Base-by-base conservation (phyloP, 2,797 vertebrate genomes). In the Oreochromis grahami region DNA sequence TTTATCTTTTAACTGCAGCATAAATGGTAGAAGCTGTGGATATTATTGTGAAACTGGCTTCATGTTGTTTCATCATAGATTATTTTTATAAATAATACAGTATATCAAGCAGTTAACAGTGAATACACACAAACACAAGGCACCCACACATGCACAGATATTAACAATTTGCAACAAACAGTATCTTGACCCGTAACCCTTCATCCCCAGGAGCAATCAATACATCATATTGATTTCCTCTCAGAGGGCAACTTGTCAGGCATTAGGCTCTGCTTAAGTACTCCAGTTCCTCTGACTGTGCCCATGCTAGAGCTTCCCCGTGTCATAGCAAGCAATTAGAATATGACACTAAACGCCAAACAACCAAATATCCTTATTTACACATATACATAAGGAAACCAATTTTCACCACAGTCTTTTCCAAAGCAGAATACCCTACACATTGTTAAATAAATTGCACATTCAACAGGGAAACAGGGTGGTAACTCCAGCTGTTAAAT, bases 151-250 rank as follows among this genome's bases (percentile, higher is more conserved):
- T 55, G 55, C 43, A 55, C 19, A 45, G 26, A 58, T 29, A 68
- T 74, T 79, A 58, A 50, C 36, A 78, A 9, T 26, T 78, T 58
- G 24, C 43, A 76, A 80, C 34, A 60, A 19, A 56, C 51, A 72
- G 84, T 79, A 81, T 58, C 45, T 77, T 80, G 76, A 72, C 68
- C 65, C 24, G 17, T 50, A 38, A 34, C 29, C 58, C 36, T 48
- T 81, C 26, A 88, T 77, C 48, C 19, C 14, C 76, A 65, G 70
- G 38, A 82, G 34, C 8, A 68, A 86, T 95, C 89, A 7, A 91
- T 91, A n/a, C 56, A 13, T 70, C 36, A 8, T 51, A 93, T 93
- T 29, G 92, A 95, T 90, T 88, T 8, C 8, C 50, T 79, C 52
- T 84, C 55, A 83, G 80, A 87, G 43, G 87, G 77, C 81, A 77